Conservation (phyloP, 2,888 invertebrate species). For the Azorinus chamasolen region DNA sequence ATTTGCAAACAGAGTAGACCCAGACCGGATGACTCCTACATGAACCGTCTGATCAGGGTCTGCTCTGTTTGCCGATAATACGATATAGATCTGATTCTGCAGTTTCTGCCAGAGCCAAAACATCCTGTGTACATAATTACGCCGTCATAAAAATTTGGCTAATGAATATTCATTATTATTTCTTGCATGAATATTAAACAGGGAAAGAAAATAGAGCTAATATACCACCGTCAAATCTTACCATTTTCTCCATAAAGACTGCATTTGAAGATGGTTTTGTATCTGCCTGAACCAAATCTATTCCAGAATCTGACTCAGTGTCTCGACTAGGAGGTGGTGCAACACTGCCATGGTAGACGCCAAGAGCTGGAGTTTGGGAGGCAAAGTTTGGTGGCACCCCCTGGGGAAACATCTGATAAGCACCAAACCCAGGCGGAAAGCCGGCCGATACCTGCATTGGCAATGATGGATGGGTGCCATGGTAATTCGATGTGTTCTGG, state of each 20-base stretch:
- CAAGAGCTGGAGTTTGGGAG: background rate
- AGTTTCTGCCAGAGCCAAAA: no score
- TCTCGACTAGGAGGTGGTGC: background rate
- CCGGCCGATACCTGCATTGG: constrained; percentile 45
- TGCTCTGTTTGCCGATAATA: no score
- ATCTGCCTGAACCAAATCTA: background rate
- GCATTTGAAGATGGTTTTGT: constrained; percentile 32
- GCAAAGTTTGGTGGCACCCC: constrained; percentile 1
- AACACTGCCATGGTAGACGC: background rate
- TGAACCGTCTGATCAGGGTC: no score
- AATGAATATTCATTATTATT: no score
- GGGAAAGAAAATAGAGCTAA: no score
- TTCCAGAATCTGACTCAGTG: background rate
- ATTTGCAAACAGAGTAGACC: no score
- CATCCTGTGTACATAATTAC: no score
- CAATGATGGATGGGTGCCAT: background rate
- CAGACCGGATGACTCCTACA: no score
- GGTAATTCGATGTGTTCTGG: constrained; percentile 1
- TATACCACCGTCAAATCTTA: no score
- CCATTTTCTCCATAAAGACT: constrained; percentile 59
- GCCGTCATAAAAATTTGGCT: no score
- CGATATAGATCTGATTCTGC: no score
- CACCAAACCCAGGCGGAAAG: constrained; percentile 37
- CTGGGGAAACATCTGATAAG: constrained; percentile 52
- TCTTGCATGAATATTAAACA: no score